Conservation (phyloP, 2,888 invertebrate genomes). For the Acanthosepion pharaonis region DNA sequence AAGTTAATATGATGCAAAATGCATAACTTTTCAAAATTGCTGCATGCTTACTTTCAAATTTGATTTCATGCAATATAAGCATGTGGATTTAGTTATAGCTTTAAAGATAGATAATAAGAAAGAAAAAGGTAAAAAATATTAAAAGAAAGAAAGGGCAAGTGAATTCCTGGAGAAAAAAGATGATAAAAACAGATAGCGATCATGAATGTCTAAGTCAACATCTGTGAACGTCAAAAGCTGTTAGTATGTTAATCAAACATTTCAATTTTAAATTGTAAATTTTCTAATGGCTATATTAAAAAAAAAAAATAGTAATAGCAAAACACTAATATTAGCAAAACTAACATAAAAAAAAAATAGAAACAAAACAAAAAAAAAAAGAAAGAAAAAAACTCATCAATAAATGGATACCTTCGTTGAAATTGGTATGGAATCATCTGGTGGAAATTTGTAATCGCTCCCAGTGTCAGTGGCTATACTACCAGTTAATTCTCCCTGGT, state of each 20-base stretch:
- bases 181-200: no score
- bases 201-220: no score
- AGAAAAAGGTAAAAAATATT: not conserved
- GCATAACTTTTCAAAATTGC: not conserved
- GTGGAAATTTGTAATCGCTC: constrained; percentile 77
- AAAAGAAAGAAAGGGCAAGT: not conserved
- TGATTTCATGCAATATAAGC: not conserved
- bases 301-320: not conserved
- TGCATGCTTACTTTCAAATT: not conserved
- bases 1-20: not conserved
- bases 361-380: not conserved
- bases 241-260: not conserved
- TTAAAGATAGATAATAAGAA: not conserved
- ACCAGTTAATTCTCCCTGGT: constrained; percentile 55
- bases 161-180: not conserved
- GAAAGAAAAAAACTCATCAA: not conserved
- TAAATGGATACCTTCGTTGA: constrained; percentile 43
- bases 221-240: not conserved
- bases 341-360: not conserved
- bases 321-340: not conserved
- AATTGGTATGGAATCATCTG: constrained; percentile 65
- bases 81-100: not conserved
- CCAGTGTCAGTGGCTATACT: constrained; percentile 50
- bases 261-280: not conserved
- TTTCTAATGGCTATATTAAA: not conserved